phyloP scores from a whole-genome alignment of 2,888 invertebrate species.

The Amitus sp. region DNA sequence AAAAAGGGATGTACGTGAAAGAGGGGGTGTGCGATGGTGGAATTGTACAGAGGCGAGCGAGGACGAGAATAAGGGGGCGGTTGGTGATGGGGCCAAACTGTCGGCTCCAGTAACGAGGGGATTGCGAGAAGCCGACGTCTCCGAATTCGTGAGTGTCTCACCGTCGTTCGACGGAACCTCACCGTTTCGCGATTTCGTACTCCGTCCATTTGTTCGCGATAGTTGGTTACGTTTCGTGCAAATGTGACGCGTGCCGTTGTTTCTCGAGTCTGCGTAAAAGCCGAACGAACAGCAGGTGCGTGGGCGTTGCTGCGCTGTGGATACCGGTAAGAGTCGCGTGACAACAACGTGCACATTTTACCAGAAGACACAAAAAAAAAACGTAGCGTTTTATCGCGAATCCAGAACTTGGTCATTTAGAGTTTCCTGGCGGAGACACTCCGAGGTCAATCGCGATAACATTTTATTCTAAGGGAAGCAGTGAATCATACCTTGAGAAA shows the following conservation, averaged over 20 bases:
- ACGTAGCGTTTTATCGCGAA: no score
- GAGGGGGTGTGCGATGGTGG: slow-evolving; percentile 39
- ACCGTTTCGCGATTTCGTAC: slow-evolving; percentile 9
- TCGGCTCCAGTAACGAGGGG: slow-evolving; percentile 31
- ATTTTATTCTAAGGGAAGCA: no score
- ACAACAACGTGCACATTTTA: no score
- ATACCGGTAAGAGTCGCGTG: slow-evolving; percentile 35
- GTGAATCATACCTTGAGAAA: no score
- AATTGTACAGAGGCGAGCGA: slow-evolving; percentile 18
- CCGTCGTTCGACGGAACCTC: slow-evolving; percentile 21
- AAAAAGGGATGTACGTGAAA: slow-evolving; percentile 29
- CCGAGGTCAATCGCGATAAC: no score
- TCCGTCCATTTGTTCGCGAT: neutral
- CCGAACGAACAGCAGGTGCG: slow-evolving; percentile 6
- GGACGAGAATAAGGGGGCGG: slow-evolving; percentile 36
- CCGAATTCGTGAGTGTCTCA: slow-evolving; percentile 27
- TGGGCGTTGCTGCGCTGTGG: slow-evolving; percentile 38
- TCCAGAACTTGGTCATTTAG: no score
- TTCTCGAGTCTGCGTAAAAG: slow-evolving; percentile 2
- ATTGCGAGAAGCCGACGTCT: slow-evolving; percentile 28
- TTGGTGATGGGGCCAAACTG: slow-evolving; percentile 37
- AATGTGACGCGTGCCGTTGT: neutral
- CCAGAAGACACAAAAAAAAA: no score
- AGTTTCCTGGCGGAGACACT: no score
- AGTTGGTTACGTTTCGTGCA: neutral